A percentile compares a stretch with the other conserved stretches of the same genome.
Evolutionary conservation across 2,888 invertebrate species (phyloP).

Genomic region (Philopedon plagiatum): DNA sequence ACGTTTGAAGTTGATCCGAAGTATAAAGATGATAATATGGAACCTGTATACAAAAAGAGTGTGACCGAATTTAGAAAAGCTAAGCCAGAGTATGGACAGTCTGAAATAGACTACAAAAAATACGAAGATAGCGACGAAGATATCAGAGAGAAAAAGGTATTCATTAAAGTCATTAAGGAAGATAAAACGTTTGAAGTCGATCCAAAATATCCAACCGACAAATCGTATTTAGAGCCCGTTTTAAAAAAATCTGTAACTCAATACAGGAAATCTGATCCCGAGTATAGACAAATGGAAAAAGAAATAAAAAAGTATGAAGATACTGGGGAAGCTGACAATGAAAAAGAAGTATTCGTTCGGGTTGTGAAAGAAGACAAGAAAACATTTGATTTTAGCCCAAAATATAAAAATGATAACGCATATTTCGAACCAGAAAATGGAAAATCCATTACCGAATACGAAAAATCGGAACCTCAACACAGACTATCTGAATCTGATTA

Average conservation of each 20-base stretch:
- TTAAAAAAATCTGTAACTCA: background rate
- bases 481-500: background rate
- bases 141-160: background rate
- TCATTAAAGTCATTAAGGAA: background rate
- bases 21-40: background rate
- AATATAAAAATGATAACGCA: background rate
- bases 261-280: background rate
- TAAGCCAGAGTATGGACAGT: background rate
- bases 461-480: background rate
- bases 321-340: background rate
- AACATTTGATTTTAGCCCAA: too few species aligned
- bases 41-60: background rate
- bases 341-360: background rate
- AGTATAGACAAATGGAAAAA: background rate
- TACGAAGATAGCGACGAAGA: background rate
- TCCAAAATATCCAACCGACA: too few species aligned
- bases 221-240: background rate
- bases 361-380: background rate
- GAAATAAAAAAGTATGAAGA: background rate
- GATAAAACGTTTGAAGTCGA: background rate
- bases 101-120: background rate
- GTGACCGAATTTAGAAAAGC: background rate
- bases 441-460: background rate
- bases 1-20: background rate
- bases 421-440: background rate